Evolutionary conservation across 2,888 invertebrate species (phyloP).

Genomic region (Tenthredo scrophulariae): DNA sequence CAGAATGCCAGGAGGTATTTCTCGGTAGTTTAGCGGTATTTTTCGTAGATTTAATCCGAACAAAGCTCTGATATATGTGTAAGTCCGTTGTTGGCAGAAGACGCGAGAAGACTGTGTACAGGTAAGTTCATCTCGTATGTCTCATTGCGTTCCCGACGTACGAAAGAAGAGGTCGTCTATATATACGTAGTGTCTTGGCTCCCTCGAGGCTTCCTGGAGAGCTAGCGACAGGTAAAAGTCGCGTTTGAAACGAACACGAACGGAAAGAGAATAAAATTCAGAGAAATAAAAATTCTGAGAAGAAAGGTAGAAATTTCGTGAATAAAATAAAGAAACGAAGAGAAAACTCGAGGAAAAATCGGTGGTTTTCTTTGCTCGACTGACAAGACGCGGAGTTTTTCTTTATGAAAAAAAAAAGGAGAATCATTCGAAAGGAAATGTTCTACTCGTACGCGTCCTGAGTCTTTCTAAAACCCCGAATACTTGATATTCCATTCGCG

Average conservation of each 20-base stretch:
- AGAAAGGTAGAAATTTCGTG: background rate
- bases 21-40: background rate
- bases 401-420: background rate
- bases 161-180: slow-evolving; percentile 20
- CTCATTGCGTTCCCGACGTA: background rate
- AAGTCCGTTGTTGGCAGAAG: background rate
- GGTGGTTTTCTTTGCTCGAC: background rate
- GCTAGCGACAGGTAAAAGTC: slow-evolving; percentile 31
- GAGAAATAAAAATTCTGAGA: background rate
- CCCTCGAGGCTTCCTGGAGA: slow-evolving; percentile 22
- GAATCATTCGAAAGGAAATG: slow-evolving; percentile 13
- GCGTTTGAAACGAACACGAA: slow-evolving; percentile 25
- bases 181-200: slow-evolving; percentile 11
- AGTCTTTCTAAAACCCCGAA: slow-evolving; percentile 29
- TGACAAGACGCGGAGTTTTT: background rate
- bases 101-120: slow-evolving; percentile 32
- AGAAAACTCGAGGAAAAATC: background rate
- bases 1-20: background rate
- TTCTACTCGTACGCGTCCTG: slow-evolving; percentile 22
- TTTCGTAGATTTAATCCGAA: background rate
- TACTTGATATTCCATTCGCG: slow-evolving; percentile 43
- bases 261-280: background rate
- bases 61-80: background rate
- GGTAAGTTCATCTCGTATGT: slow-evolving; percentile 32
- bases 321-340: background rate